A percentile compares a stretch with the other conserved stretches of the same genome.
Evolutionary conservation across 2,888 invertebrate genomes (phyloP).

Genomic region (Hirtodrosophila trivittata): DNA sequence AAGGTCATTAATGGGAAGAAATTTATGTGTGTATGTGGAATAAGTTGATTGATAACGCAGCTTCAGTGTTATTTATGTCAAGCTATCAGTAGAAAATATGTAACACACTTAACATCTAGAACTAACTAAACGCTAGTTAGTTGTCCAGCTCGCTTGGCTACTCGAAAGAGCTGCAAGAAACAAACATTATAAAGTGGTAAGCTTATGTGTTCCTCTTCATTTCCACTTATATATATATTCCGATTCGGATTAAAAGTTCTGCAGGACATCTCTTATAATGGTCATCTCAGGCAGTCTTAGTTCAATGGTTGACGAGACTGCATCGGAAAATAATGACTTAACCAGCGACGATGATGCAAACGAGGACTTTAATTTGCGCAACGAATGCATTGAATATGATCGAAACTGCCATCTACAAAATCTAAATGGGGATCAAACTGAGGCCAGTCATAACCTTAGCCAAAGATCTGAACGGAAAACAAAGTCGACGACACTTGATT

Average conservation of each 20-base stretch:
- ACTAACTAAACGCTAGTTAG: neutral
- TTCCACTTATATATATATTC: too few relatives aligned
- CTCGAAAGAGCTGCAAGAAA: constrained; percentile 6
- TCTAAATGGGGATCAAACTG: too few relatives aligned
- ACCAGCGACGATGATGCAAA: neutral
- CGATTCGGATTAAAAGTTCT: too few relatives aligned
- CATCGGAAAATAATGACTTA: constrained; percentile 3
- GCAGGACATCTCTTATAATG: constrained; percentile 10
- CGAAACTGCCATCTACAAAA: neutral
- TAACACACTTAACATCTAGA: constrained; percentile 10
- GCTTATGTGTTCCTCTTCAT: too few relatives aligned
- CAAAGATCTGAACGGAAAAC: neutral
- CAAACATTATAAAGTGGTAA: constrained; percentile 1
- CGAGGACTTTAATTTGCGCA: neutral
- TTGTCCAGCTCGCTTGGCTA: constrained; percentile 1
- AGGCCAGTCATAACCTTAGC: too few relatives aligned
- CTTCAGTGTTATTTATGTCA: constrained; percentile 57
- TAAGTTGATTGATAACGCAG: constrained; percentile 16
- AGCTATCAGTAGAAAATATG: constrained; percentile 15
- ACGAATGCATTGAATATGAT: neutral
- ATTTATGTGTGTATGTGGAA: constrained; percentile 26
- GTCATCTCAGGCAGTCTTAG: neutral
- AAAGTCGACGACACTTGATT: neutral
- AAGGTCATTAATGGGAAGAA: constrained; percentile 60
- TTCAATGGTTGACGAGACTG: neutral